Evolutionary conservation across 2,113 vertebrate species (phyloP), one percentile per base, ranked within the genome.

Genomic region (Meles meles): DNA sequence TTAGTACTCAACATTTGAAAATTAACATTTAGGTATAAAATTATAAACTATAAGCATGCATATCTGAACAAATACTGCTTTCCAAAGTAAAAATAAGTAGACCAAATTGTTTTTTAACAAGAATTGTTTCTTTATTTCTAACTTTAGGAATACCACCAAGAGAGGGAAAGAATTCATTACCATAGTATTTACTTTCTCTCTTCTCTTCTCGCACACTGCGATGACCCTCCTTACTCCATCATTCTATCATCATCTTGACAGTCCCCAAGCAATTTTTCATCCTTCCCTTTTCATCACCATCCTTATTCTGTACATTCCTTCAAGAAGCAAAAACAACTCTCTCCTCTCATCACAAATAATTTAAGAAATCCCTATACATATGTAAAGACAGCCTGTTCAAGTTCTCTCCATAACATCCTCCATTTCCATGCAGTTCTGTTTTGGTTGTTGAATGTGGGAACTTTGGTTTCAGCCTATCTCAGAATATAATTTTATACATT

Each of bases 241-340:
- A 96, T 97, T 98, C 93, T 92, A 63, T 98, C 93, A 97, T 39
- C 87, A 93, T 84, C 91, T 59, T 98, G 96, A 97, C 88, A 97
- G 89, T 55, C 80, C 71, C 71, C 86, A 71, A 96, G 76, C 71
- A 63, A 47, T 61, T 94, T 81, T 76, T 96, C 61, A 89, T 63
- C 69, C 47, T 81, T 2, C 0, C 83, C 86, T 86, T 98, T 97
- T 98, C 97, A 98, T 98, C 96, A 93, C 90, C 76, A 86, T 7
- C 0, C 27, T 98, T 95, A 97, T 57, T 97, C 96, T 79, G 44
- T 95, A 39, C 63, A 97, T 98, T 98, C 89, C 81, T 97, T 95
- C 61, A 92, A 96, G 96, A 97, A 91, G 69, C 42, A 92, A 74
- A 97, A 94, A 95, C 79, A 88, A 79, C 69, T 77, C 79, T 95